A percentile compares a stretch with the other conserved stretches of the same genome.
These are phyloP conservation scores for Orycteropus afer DNA, from an alignment of 2,113 vertebrate species.

Conservation along the genomic window DNA sequence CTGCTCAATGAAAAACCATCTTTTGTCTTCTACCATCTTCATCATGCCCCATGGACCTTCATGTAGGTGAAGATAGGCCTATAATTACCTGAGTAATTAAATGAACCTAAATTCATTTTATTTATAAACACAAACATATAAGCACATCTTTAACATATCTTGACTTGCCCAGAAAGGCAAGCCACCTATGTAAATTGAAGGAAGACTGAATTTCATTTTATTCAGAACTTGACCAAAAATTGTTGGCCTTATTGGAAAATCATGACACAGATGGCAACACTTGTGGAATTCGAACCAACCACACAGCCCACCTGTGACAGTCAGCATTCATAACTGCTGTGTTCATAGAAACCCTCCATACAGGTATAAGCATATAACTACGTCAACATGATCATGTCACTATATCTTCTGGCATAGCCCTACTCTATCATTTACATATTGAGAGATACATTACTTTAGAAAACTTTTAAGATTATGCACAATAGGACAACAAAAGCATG, in stretches of 20 bases:
- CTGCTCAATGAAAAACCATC: background rate
- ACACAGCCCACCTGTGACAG: background rate
- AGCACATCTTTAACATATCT: background rate
- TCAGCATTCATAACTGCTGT: background rate
- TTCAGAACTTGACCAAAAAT: conserved; percentile 20
- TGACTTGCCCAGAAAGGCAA: background rate
- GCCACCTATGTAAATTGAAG: background rate
- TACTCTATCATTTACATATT: background rate
- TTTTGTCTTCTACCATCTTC: background rate
- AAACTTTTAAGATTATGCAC: no score
- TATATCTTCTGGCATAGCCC: background rate
- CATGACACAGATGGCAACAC: background rate
- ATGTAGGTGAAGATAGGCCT: background rate
- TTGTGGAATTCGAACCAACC: background rate
- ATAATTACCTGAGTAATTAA: background rate
- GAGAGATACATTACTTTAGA: background rate
- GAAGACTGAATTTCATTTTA: background rate
- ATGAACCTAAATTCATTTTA: conserved; percentile 9
- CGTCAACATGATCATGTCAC: background rate
- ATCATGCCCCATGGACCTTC: background rate
- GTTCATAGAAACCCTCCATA: background rate
- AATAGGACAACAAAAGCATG: no score
- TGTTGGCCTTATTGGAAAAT: background rate
- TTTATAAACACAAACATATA: background rate
- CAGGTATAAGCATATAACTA: background rate